Base-by-base conservation (phyloP, 2,797 vertebrate species). In the Pogoniulus pusillus region DNA sequence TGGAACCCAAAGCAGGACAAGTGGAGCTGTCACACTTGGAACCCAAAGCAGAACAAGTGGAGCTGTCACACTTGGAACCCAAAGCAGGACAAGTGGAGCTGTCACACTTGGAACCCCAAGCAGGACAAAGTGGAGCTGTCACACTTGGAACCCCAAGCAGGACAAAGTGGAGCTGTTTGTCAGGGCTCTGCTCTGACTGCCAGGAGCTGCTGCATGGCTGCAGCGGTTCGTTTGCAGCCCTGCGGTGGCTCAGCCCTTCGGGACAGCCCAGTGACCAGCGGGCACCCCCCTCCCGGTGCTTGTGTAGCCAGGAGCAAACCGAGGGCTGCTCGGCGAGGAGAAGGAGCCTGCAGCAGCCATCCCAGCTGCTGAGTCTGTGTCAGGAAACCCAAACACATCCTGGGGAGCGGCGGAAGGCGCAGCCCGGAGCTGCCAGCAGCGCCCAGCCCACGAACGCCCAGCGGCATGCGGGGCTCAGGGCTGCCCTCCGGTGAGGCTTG, bases 121-220 rank as follows among this genome's bases (percentile, higher is more conserved):
- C 43, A 45, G 43, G 43, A 43, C 43, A 43, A 43, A 43, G 43
- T 43, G 43, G 43, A 43, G 43, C 43, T 51, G 5, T 49, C 30
- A 4, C 3, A 3, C 24, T 32, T 16, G 7, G 27, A 77, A 19
- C 9, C 4, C 54, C 64, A 19, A 60, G 16, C 20, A 70, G 63
- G 43, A 70, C 15, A 73, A n/a, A 82, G 0, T 4, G 23, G 12
- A 1, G 0, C 9, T 72, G 39, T 55, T 57, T 2, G 14, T 12
- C 32, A 19, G 54, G 30, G 18, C 5, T 69, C 23, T 59, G 15
- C 29, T 39, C 0, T 9, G 22, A 16, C 19, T 71, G 39, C 20
- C 51, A 16, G 72, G 55, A 57, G 43, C 8, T 37, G 55, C 57
- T 27, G 14, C 19, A 29, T 55, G 53, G 26, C 53, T 55, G 29